Base-by-base conservation (phyloP, 2,113 vertebrate genomes). In the Trichechus manatus region DNA sequence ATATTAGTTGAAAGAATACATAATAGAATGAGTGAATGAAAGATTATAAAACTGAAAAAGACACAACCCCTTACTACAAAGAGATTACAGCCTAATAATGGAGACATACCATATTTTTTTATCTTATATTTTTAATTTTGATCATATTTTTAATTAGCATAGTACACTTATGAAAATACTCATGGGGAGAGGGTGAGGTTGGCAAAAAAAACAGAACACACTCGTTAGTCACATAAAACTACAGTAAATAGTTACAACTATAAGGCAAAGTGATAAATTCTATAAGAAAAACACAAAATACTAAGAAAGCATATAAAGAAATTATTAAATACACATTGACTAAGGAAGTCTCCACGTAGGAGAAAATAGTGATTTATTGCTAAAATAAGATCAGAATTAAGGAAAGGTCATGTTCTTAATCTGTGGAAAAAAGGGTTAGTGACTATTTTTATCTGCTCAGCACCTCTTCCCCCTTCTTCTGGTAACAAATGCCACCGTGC, bases 351-450 rank as follows among this genome's bases (percentile, higher is more conserved):
- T 80, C 19, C 68, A 92, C 50, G 64, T 82, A 56, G 5, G 66
- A 17, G 92, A 72, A 23, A 59, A 89, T 25, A 86, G 66, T 89
- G 39, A 86, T 61, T n/a, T 36, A 63, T 9, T 90, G 13, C 13
- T 68, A 78, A 79, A 96, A 96, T 3, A 91, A 83, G 29, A 89
- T 74, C 88, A 93, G 42, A 93, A 91, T 80, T 88, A 80, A 91
- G 39, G 23, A 81, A 91, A 1, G 33, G 20, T 31, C 31, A 39
- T 83, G 47, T 61, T 82, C 25, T 44, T 89, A 87, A 83, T 68
- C 13, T n/a, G 14, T 13, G 33, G 47, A 87, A 59, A 50, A 63
- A 68, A 20, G 23, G 20, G 42, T 2, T 31, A 74, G 1, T n/a
- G 50, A n/a, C 19, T 56, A 79, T 61, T 89, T 36, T 86, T 82